These are phyloP conservation scores for Drosophila pseudoobscura DNA, from an alignment of 1,140 invertebrate species.

Conservation along the genomic window DNA sequence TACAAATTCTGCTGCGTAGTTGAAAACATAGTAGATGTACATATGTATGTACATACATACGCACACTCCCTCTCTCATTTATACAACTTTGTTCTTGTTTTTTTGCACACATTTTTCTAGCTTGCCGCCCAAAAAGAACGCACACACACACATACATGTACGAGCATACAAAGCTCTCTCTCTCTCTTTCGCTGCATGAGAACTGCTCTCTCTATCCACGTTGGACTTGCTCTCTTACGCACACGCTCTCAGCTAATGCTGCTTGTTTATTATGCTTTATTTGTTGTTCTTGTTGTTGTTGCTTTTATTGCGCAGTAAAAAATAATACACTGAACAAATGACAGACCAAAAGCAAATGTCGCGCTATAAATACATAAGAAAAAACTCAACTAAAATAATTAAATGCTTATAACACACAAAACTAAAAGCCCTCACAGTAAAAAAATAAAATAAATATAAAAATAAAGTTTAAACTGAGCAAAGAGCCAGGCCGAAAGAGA, in stretches of 20 bases:
- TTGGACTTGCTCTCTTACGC: slow-evolving; percentile 17
- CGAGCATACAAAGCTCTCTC: slow-evolving; percentile 2
- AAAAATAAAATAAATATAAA: not conserved
- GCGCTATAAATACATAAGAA: slow-evolving; percentile 59
- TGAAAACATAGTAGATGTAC: slow-evolving; percentile 50
- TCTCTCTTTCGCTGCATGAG: not conserved
- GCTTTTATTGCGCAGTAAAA: slow-evolving; percentile 76
- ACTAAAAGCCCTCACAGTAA: slow-evolving; percentile 20
- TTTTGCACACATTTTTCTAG: slow-evolving; percentile 50
- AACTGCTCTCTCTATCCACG: slow-evolving; percentile 2
- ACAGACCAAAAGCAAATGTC: slow-evolving; percentile 31
- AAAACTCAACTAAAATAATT: slow-evolving; percentile 54
- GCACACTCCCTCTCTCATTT: slow-evolving; percentile 29
- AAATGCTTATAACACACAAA: slow-evolving; percentile 45
- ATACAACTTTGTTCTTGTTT: slow-evolving; percentile 52
- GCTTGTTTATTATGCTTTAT: slow-evolving; percentile 74
- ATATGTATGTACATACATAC: slow-evolving; percentile 17
- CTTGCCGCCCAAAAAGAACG: slow-evolving; percentile 16
- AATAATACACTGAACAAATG: slow-evolving; percentile 39
- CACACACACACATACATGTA: slow-evolving; percentile 22
- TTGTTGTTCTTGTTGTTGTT: slow-evolving; percentile 59
- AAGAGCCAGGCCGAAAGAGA: too few relatives aligned
- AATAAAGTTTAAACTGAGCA: too few relatives aligned
- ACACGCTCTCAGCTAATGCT: slow-evolving; percentile 54
- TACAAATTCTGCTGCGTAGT: slow-evolving; percentile 72